Percentiles rank a stretch among this genome's conserved stretches.
Conservation (phyloP, 1,140 invertebrate genomes). For the Orius insidiosus region DNA sequence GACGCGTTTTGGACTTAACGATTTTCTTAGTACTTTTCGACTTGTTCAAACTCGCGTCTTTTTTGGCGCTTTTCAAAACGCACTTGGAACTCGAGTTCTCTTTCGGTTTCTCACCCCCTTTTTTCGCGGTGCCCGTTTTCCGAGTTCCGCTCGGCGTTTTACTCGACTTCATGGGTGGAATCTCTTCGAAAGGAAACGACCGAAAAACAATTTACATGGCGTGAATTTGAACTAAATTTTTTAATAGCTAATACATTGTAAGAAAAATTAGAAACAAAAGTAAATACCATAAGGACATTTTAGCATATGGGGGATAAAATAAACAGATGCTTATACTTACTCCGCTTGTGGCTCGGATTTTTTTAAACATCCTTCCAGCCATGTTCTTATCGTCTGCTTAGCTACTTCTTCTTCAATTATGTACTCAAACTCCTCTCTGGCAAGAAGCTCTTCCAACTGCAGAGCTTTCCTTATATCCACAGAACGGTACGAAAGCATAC, state of each 20-base stretch:
- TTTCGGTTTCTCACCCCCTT: too few relatives aligned
- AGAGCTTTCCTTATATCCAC: constrained; percentile 97
- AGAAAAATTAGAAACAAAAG: background rate
- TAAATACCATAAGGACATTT: background rate
- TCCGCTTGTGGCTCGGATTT: constrained; percentile 50
- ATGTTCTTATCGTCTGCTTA: constrained; percentile 93
- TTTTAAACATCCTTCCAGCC: constrained; percentile 86
- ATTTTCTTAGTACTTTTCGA: too few relatives aligned
- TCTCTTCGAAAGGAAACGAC: too few relatives aligned
- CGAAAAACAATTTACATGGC: too few relatives aligned
- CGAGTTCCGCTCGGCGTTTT: too few relatives aligned
- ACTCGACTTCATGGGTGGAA: too few relatives aligned
- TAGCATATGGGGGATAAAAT: background rate
- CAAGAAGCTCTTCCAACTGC: constrained; percentile 95
- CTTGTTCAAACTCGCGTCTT: too few relatives aligned
- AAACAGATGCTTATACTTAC: constrained; percentile 31
- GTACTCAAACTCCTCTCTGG: constrained; percentile 96
- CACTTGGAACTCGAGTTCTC: too few relatives aligned
- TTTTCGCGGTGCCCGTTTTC: too few relatives aligned
- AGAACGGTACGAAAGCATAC: constrained; percentile 96
- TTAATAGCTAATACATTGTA: background rate
- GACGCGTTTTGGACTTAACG: too few relatives aligned
- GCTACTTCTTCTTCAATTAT: constrained; percentile 99
- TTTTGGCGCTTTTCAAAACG: too few relatives aligned
- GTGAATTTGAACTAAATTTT: background rate